Base-by-base conservation (phyloP, 2,797 vertebrate species). In the Chromobotia macracanthus region DNA sequence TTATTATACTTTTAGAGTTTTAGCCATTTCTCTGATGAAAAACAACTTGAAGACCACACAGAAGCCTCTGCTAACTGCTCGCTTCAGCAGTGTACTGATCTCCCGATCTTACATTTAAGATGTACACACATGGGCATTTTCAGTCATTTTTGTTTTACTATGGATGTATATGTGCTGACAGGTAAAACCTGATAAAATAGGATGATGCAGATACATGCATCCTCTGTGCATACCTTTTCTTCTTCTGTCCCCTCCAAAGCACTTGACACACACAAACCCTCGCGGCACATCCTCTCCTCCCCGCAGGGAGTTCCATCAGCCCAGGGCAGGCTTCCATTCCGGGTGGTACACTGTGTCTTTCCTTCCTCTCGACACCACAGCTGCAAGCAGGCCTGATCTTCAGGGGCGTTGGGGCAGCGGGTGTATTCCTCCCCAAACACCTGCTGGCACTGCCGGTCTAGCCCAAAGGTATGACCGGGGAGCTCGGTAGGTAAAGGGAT, bases 371-470 rank as follows among this genome's bases (percentile, higher is more conserved):
- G 93, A 88, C 98, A 99, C 98, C 98, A 99, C 48, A 99, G 94
- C 91, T 97, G 96, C 71, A 91, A 72, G 0, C 98, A 99, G 13
- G 93, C 18, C 1, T 96, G 95, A 46, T 94, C 93, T 5, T 93
- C 91, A 0, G 95, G 95, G 60, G 92, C 94, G 88, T 96, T 97
- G 86, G 96, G 95, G 81, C 98, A 99, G 85, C 95, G 96, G 83
- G 86, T 85, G 74, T 96, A 98, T 63, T 92, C 93, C 51, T 95
- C 94, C 58, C 97, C 98, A 0, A 99, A 99, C 18, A 94, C 94
- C 93, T 98, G 98, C 89, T 95, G 95, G 90, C 98, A 99, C 31
- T 99, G 98, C 23, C 92, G 93, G 87, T 98, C 95, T 88, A 98
- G 90, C 83, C 90, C 88, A 81, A 97, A 99, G 25, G 53, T 90